A percentile compares a stretch with the other conserved stretches of the same genome.
Evolutionary conservation across 1,140 invertebrate genomes (phyloP).

Genomic region (Drosophila asahinai): DNA sequence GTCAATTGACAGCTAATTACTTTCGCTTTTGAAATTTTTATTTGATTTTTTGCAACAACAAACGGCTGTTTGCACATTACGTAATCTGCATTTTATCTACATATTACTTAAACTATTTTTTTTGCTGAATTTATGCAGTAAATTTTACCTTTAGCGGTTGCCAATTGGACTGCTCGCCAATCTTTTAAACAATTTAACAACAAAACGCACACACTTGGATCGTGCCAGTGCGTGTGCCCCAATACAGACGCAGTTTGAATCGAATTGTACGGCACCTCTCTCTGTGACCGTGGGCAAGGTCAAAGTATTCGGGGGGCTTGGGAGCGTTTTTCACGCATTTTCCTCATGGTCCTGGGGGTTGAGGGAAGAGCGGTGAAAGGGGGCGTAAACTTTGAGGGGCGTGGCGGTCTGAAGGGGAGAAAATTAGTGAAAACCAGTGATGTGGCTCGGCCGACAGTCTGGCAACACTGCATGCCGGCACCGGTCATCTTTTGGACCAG

Average conservation of each 20-base stretch:
- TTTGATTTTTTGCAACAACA: conserved; percentile 1
- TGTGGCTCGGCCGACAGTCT: not conserved
- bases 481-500: not conserved
- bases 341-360: not conserved
- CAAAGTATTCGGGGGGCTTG: not conserved
- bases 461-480: conserved; percentile 7
- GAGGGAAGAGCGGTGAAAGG: too few species aligned
- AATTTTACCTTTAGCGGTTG: conserved; percentile 48
- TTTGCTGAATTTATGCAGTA: conserved; percentile 37
- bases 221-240: conserved; percentile 6
- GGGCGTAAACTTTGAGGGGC: not conserved
- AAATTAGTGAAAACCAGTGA: not conserved
- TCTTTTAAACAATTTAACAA: conserved; percentile 14
- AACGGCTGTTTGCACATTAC: not conserved
- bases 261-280: conserved; percentile 10
- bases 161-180: conserved; percentile 4
- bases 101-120: conserved; percentile 12
- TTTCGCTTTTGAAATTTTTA: conserved; percentile 36
- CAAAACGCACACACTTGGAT: conserved; percentile 3
- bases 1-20: conserved; percentile 26
- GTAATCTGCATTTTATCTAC: not conserved
- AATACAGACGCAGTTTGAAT: not conserved
- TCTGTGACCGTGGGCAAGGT: conserved; percentile 19
- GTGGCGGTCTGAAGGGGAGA: not conserved
- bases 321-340: conserved; percentile 7